Percentiles rank a stretch among this genome's conserved stretches.
These are phyloP conservation scores for Drosophila phalerata DNA, from an alignment of 2,888 invertebrate species.

Conservation along the genomic window DNA sequence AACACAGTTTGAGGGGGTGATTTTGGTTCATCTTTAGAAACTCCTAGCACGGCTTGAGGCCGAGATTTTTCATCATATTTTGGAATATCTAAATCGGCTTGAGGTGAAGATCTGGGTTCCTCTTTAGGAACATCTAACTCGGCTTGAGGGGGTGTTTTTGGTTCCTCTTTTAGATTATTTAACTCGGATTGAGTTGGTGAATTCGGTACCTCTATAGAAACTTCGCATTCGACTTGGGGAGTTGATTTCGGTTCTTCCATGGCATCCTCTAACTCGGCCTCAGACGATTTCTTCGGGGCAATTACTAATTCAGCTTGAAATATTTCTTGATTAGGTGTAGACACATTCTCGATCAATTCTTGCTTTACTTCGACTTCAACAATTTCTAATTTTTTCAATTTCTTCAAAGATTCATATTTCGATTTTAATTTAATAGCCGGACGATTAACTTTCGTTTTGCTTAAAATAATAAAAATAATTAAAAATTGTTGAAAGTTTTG, in stretches of 20 bases:
- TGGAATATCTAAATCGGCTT: neutral
- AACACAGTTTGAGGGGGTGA: neutral
- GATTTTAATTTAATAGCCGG: conserved; percentile 17
- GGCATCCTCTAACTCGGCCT: neutral
- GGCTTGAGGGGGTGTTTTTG: neutral
- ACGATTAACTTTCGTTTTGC: conserved; percentile 18
- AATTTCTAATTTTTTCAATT: neutral
- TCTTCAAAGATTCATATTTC: conserved; percentile 31
- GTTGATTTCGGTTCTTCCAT: neutral
- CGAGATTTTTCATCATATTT: neutral
- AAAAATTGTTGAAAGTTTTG: neutral
- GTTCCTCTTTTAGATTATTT: neutral
- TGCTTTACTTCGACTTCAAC: neutral
- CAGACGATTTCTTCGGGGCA: neutral
- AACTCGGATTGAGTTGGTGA: too few species aligned
- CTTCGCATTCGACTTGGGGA: neutral
- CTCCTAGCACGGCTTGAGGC: neutral
- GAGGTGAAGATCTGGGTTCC: neutral
- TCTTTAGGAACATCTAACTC: too few species aligned
- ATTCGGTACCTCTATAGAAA: neutral
- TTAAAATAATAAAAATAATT: neutral
- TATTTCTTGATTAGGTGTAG: neutral
- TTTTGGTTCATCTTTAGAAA: neutral
- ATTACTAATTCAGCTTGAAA: neutral
- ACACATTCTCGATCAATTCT: neutral